Base-by-base conservation (phyloP, 2,888 invertebrate species). In the Cheilosia pagana region DNA sequence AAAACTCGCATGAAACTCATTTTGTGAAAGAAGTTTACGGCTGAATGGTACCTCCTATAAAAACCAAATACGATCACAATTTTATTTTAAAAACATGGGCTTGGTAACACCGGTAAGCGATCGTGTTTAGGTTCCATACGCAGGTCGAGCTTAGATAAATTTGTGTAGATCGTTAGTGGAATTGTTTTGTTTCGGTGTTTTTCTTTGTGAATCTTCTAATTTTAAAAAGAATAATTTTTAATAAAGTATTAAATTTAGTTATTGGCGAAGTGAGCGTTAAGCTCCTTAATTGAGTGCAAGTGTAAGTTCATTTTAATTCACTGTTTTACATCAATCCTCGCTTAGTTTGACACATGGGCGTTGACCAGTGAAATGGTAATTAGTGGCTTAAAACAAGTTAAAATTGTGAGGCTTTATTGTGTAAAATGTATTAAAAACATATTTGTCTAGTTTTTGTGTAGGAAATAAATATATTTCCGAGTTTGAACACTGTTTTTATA, bases 311-410 rank as follows among this genome's bases (percentile, higher is more conserved):
- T 23, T 31, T 43, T 10, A 45, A 43, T 12, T 31, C n/a, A 25
- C 23, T 19, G 35, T 55, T 48, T 48, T 10, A 12, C 16, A 14
- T 3, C n/a, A 39, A 23, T 41, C 28, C 31, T 57, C 25, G 10
- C 23, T 57, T 57, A 12, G 57, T 39, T 23, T 48, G 2, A 57
- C 48, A 48, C 28, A 75, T 75, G 75, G 75, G 75, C 75, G 75
- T 75, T 74, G 57, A 48, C 75, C 75, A 57, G 48, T 48, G 45
- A 25, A 57, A 48, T 74, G 57, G 31, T 63, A 63, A 57, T 74
- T 74, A 55, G 41, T 14, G n/a, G n/a, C 12, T n/a, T 12, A 41
- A 52, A 39, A 28, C n/a, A 28, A 21, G 19, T n/a, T 10, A 35
- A 23, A 52, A 4, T 1, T 23, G 12, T 10, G 3, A 21, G 48